phyloP scores from a whole-genome alignment of 2,888 invertebrate genomes.

The Beris morrisii region DNA sequence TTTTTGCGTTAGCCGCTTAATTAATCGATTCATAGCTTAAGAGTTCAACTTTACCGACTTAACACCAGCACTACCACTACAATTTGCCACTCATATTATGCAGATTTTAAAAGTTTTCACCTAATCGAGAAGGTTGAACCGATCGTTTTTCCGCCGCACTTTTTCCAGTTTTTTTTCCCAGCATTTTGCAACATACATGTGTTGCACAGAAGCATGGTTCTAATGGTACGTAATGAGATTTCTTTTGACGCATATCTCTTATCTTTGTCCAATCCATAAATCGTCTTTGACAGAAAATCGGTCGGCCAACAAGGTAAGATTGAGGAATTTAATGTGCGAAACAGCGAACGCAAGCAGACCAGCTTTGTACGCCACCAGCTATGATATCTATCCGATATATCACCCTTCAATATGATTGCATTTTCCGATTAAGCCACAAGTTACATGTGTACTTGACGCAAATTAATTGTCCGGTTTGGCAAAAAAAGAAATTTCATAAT shows the following conservation, averaged over 20 bases:
- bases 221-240: conserved; percentile 31
- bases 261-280: conserved; percentile 29
- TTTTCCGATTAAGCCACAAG: conserved; percentile 27
- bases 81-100: too few relatives aligned
- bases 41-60: too few relatives aligned
- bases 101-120: neutral
- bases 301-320: conserved; percentile 20
- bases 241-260: conserved; percentile 28
- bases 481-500: conserved; percentile 15
- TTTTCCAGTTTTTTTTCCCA: neutral
- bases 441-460: conserved; percentile 32
- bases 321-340: conserved; percentile 22
- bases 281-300: conserved; percentile 29
- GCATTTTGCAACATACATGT: conserved; percentile 14
- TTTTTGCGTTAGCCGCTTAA: too few relatives aligned
- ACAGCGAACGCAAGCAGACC: neutral
- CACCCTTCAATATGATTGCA: conserved; percentile 27
- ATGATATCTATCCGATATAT: conserved; percentile 26
- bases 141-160: neutral
- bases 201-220: conserved; percentile 24
- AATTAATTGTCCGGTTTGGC: conserved; percentile 25
- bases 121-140: neutral
- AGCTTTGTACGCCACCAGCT: neutral
- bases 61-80: too few relatives aligned
- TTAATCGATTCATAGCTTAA: too few relatives aligned